Base-by-base conservation (phyloP, 2,888 invertebrate genomes). In the Athetis lepigone region DNA sequence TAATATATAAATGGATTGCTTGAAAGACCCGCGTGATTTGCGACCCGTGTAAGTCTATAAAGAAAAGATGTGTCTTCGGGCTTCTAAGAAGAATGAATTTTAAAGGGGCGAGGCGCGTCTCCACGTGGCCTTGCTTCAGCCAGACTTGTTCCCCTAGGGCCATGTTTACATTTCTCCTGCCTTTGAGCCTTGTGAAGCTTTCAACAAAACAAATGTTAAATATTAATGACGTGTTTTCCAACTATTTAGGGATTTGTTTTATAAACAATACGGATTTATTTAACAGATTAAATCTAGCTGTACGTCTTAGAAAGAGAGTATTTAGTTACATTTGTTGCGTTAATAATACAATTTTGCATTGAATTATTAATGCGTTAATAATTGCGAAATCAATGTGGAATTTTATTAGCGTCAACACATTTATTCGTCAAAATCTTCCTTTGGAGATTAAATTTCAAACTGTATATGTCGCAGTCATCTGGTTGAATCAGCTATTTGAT, bases 51-150 rank as follows among this genome's bases (percentile, higher is more conserved):
- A 13, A 13, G 29, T 23, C 8, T 45, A 37, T 47, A 37, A 55
- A 47, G 50, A n/a, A n/a, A n/a, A 70, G 57, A 50, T 66, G 42
- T 64, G 40, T 46, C 45, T 27, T 29, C 8, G n/a, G 57, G 23
- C n/a, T 56, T 52, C 13, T n/a, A 54, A 60, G 39, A 45, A 72
- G 70, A 75, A 59, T 70, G 36, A 70, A 70, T 70, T 70, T 59
- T 58, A 63, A 70, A 70, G 58, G 27, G 13, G 16, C 29, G 25
- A 57, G 49, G 25, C 33, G 52, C 18, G 55, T 13, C 46, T 56
- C 27, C 25, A 27, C 16, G 42, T 25, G 8, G 18, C 39, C n/a
- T n/a, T n/a, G n/a, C n/a, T n/a, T 43, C 25, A 18, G 56, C 42
- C 29, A 29, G 21, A 27, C 43, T 45, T 71, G 56, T 52, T 42